A percentile compares a stretch with the other conserved stretches of the same genome.
Conservation (phyloP, 2,797 vertebrate genomes). For the Somateria mollissima region DNA sequence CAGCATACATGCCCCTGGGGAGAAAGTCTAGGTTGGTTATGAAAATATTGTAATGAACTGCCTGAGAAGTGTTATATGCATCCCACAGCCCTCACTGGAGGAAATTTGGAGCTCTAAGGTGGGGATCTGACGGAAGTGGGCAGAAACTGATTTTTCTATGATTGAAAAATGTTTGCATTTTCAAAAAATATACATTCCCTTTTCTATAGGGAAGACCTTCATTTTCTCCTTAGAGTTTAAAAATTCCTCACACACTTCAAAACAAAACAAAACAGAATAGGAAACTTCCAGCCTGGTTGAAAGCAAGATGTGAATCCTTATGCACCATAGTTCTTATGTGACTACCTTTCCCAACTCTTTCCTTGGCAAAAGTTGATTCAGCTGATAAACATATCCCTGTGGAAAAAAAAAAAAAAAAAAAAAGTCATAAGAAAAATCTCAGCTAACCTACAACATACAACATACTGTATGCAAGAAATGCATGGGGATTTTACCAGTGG, state of each 20-base stretch:
- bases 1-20: not conserved
- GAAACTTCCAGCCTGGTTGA: not conserved
- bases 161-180: not conserved
- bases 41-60: not conserved
- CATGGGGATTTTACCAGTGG: not conserved
- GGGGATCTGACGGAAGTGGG: not conserved
- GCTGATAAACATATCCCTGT: not conserved
- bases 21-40: not conserved
- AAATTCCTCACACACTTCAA: not conserved
- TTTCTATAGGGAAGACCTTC: not conserved
- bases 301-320: not conserved
- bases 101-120: not conserved
- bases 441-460: not conserved
- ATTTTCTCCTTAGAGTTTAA: not conserved
- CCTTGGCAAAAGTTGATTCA: not conserved
- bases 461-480: not conserved
- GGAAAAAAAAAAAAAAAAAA: not conserved
- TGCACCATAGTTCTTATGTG: not conserved
- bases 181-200: rapidly evolving
- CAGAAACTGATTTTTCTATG: not conserved
- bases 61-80: not conserved
- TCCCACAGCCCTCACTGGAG: not conserved
- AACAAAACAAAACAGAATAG: not conserved
- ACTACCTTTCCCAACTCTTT: not conserved
- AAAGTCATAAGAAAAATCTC: not conserved